Base-by-base conservation (phyloP, 2,888 invertebrate genomes). In the Endotricha flammealis region DNA sequence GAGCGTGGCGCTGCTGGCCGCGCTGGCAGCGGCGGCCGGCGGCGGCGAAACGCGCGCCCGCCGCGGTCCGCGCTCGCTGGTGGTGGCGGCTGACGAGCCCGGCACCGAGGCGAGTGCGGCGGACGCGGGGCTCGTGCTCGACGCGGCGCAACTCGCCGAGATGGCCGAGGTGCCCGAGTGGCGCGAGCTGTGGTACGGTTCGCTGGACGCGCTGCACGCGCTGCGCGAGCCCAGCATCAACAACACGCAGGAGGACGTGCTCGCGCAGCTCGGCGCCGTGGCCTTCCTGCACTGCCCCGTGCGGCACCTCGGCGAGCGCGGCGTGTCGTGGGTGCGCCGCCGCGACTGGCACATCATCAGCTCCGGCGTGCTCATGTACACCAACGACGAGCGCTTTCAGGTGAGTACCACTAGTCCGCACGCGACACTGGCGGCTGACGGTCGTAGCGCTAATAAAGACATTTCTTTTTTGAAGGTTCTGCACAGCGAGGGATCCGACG, bases 311-410 rank as follows among this genome's bases (percentile, higher is more conserved):
- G 92, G 91, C 53, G 94, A 94, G 71, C 87, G 93, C 64, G 91
- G 91, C 57, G 91, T 96, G 64, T 95, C 96, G 36, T 96, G 96
- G 96, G 94, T 96, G 56, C 91, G 96, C 35, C 90, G 95, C 48
- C 90, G 96, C 65, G 96, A 96, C 87, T 95, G 95, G 94, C 96
- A 96, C 88, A 96, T 96, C 68, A 90, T 96, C 69, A 95, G 96
- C 62, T 95, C 95, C 41, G 96, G 96, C 32, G 91, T 94, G 77
- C 93, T 93, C 78, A 93, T 95, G 63, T 96, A 95, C 86, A 96
- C 96, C 56, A 96, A 95, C 81, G 96, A 96, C 80, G 95, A 95
- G 72, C 89, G 94, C 55, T 94, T 94, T 73, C 90, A 90, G 61
- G 88, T 88, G 44, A 38, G 5, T 1, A n/a, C n/a, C n/a, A n/a